Base-by-base conservation (phyloP, 2,888 invertebrate species). In the Apodemia mormo region DNA sequence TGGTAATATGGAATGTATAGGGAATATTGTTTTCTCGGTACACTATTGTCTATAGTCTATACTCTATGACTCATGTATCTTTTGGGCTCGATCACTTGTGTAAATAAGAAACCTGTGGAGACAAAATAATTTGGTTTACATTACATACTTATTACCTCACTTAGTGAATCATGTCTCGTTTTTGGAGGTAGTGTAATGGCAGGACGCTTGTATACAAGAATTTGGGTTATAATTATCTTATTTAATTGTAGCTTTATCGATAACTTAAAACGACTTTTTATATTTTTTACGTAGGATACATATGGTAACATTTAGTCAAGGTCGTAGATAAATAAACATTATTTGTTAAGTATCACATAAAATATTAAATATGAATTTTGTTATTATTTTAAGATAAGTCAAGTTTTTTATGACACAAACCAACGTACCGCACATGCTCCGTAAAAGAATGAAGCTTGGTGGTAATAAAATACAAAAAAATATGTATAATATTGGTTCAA, bases 1-100 rank as follows among this genome's bases (percentile, higher is more conserved):
- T 52, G 52, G 81, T 75, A 87, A 83, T 75, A 85, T 88, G 92
- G 92, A 92, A 92, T 92, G 92, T 80, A 86, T 88, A 78, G 79
- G 82, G 61, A 61, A 61, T 61, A 61, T 61, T 33, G 33, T 33
- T 37, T 14, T 83, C 83, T 79, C 78, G 77, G 78, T 75, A 66
- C 70, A 79, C 77, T 73, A 73, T 77, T 72, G 69, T 74, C 71
- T 76, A 76, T 66, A 74, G 74, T 74, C 66, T 73, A 76, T 66
- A 74, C 73, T 74, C 66, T 73, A 78, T 85, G 78, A 84, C 78
- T 85, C 87, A 86, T 82, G 80, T 77, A 81, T 82, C 76, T 85
- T 22, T 76, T n/a, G n/a, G 52, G 52, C 61, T 61, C 14, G 61
- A 61, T 81, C 92, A 91, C 87, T 87, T 91, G 91, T 86, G 83